Evolutionary conservation across 2,113 vertebrate genomes (phyloP).

Genomic region (Sebastes schlegelii): DNA sequence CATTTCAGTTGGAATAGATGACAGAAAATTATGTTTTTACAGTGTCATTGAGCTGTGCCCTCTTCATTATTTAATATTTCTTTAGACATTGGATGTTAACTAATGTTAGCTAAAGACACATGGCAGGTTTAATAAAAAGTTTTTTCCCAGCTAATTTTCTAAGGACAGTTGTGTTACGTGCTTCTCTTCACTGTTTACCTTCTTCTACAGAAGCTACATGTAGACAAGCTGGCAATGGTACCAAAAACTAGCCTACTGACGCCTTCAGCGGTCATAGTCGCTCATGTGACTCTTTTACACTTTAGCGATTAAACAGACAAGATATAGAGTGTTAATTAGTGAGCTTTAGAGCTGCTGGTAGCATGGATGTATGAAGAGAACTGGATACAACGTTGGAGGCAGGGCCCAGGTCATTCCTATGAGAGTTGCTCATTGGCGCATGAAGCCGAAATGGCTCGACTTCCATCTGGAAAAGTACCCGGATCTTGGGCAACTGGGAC

Average conservation of each 20-base stretch:
- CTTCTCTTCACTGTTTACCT: neutral
- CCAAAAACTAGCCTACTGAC: neutral
- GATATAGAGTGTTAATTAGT: neutral
- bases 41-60: neutral
- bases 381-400: too few species aligned
- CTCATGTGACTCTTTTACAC: neutral
- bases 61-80: too few species aligned
- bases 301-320: neutral
- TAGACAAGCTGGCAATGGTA: neutral
- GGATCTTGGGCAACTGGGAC: too few species aligned
- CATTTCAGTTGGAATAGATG: neutral
- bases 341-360: neutral
- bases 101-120: neutral
- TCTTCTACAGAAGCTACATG: neutral
- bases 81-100: too few species aligned
- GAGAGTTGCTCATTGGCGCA: too few species aligned
- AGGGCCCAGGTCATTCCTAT: too few species aligned
- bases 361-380: too few species aligned
- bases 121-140: neutral
- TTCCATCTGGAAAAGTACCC: too few species aligned
- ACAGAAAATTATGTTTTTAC: neutral
- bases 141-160: neutral
- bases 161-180: neutral
- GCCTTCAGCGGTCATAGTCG: neutral
- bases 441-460: too few species aligned